phyloP scores from a whole-genome alignment of 2,113 vertebrate species.

The Melanocharis versteri region DNA sequence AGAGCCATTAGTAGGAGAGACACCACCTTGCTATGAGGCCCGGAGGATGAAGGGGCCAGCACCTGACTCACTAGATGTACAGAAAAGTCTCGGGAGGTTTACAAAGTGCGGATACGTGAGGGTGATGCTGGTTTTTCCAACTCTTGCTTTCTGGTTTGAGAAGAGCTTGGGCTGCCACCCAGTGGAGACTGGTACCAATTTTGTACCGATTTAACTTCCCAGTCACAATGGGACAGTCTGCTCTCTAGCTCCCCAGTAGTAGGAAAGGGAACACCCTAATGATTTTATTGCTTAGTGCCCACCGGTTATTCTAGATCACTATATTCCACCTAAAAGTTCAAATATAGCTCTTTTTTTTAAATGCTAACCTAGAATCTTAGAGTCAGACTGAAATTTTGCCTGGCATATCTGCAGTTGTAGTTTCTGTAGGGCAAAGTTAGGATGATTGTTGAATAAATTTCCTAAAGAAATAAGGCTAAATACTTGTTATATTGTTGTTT shows the following conservation, averaged over 20 bases:
- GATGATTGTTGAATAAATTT: background rate
- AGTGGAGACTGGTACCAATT: background rate
- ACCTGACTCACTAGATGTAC: background rate
- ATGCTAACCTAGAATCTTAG: background rate
- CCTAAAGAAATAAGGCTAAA: background rate
- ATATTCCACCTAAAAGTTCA: background rate
- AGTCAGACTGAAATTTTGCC: background rate
- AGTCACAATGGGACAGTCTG: accelerated
- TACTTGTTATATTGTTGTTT: background rate
- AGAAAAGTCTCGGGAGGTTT: background rate
- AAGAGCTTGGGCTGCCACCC: constrained; percentile 52
- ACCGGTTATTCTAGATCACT: background rate
- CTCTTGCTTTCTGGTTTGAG: background rate
- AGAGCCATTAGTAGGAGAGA: background rate
- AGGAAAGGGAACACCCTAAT: background rate
- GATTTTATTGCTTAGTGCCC: background rate
- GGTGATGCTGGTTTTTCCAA: background rate
- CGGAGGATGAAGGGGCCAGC: background rate
- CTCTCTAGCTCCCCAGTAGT: accelerated
- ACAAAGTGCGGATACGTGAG: background rate
- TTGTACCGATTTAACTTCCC: background rate
- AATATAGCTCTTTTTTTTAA: background rate
- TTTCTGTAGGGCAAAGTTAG: background rate
- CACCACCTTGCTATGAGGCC: background rate
- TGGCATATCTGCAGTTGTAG: background rate